Base-by-base conservation (phyloP, 2,888 invertebrate genomes). In the Rhagium mordax region DNA sequence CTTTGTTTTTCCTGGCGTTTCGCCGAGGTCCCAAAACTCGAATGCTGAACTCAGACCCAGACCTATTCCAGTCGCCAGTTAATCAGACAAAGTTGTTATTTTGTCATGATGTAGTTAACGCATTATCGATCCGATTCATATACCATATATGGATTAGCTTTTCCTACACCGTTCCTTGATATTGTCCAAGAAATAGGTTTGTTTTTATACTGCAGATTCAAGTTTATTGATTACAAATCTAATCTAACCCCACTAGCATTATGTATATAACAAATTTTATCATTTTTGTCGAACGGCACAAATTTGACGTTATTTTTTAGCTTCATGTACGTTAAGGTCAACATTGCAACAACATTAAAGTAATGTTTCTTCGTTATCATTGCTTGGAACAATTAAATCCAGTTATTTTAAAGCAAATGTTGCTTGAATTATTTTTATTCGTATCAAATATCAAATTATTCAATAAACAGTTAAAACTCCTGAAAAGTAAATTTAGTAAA, bases 1-100 rank as follows among this genome's bases (percentile, higher is more conserved):
- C 86, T 86, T 87, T 87, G 86, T 87, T 87, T 86, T 87, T 86
- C 86, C 86, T 85, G 86, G 86, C 85, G 84, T 84, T 80, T 82
- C 83, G 86, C 85, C 86, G 67, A 67, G 55, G 57, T 29, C 57
- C 67, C 55, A 57, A 67, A 67, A 55, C 57, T 69, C 62, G 68
- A 55, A 70, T 21, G 78, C 74, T 77, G 71, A 76, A 73, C 70
- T 53, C 75, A 59, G 68, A 71, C 65, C 65, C 65, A 72, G 68
- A 72, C 68, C 71, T 71, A 71, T 70, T 75, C 76, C 80, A 77
- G 82, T 82, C 81, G 84, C 83, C 84, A 82, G 84, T 85, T 86
- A 86, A 86, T 86, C 85, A 85, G 84, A 84, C 83, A 78, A 80
- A 84, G 82, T 84, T 85, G 85, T 85, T 85, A 85, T 86, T 85